Evolutionary conservation across 1,140 invertebrate genomes (phyloP), one percentile per base, ranked within the genome.

Genomic region (Augochlora pura): DNA sequence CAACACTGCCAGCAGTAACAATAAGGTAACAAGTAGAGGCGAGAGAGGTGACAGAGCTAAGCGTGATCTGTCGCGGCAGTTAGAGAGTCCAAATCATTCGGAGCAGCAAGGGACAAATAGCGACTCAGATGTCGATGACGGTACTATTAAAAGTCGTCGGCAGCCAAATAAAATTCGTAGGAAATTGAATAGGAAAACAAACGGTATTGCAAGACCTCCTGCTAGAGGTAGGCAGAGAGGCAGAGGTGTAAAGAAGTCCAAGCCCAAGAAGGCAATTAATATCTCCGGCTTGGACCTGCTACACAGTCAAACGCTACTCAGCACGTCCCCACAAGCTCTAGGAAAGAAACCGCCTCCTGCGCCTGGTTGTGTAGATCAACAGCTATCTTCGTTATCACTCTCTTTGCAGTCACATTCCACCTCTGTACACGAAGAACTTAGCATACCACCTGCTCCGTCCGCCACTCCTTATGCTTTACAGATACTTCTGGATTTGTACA

Each of bases 351-450:
- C 95, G 82, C 96, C 96, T 23, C 96, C 97, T 23, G 97, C 97
- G 23, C 97, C 97, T 21, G 97, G 97, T 60, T 98, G 97, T 87
- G 96, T 98, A 60, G 97, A 98, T 90, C 97, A 98, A 91, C 97
- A 97, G 85, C 92, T 98, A 59, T 97, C 97, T 14, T 95, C 96
- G 23, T 91, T 97, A 52, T 95, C 95, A 70, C 93, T 93, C 86
- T 94, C 92, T 65, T 91, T 95, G 80, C 92, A 93, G 62, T 88
- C 92, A n/a, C 93, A 94, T 81, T 91, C 94, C 12, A 94, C 94
- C 38, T 94, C 85, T 27, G 94, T 96, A 70, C 97, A 98, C 89
- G 95, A 96, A 77, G 97, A 98, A 93, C 92, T 97, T 83, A 96
- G 96, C 83, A 97, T 97, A 90, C 96, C 96, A 52, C 92, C 94